phyloP scores from a whole-genome alignment of 2,888 invertebrate genomes.

The Barypeithes pellucidus region DNA sequence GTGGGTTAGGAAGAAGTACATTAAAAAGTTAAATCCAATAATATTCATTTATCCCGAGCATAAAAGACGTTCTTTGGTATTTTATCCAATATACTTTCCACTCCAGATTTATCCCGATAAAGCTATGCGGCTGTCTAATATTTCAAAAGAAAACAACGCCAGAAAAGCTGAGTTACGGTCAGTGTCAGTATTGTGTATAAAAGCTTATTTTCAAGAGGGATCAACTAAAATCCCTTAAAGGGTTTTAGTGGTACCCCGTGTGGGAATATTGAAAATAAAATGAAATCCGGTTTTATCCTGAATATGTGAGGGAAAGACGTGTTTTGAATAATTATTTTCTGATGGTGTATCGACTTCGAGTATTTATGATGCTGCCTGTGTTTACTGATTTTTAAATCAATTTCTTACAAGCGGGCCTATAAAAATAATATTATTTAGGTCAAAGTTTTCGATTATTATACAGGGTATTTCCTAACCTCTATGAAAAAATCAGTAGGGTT shows the following conservation, averaged over 20 bases:
- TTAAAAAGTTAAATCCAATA: neutral
- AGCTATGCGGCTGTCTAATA: constrained; percentile 12
- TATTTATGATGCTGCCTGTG: no score
- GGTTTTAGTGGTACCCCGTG: constrained; percentile 9
- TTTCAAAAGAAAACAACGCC: constrained; percentile 23
- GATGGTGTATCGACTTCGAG: neutral
- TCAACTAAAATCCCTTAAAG: constrained; percentile 37
- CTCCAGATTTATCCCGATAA: constrained; percentile 8
- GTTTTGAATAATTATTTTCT: constrained; percentile 13
- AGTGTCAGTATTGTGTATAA: constrained; percentile 30
- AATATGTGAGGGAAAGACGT: constrained; percentile 13
- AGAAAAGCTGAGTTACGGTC: constrained; percentile 14
- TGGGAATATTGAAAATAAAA: constrained; percentile 35
- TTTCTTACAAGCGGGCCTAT: no score
- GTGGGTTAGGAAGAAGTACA: neutral
- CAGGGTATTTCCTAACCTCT: no score
- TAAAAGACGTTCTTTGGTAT: constrained; percentile 5
- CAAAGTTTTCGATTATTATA: no score
- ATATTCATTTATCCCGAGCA: constrained; percentile 5
- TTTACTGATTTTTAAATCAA: no score
- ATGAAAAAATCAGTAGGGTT: no score
- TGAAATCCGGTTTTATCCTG: constrained; percentile 19
- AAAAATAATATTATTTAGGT: no score
- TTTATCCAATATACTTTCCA: constrained; percentile 19
- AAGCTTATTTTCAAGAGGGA: constrained; percentile 29